These are phyloP conservation scores for Polia nebulosa DNA, from an alignment of 2,888 invertebrate species.

Conservation along the genomic window DNA sequence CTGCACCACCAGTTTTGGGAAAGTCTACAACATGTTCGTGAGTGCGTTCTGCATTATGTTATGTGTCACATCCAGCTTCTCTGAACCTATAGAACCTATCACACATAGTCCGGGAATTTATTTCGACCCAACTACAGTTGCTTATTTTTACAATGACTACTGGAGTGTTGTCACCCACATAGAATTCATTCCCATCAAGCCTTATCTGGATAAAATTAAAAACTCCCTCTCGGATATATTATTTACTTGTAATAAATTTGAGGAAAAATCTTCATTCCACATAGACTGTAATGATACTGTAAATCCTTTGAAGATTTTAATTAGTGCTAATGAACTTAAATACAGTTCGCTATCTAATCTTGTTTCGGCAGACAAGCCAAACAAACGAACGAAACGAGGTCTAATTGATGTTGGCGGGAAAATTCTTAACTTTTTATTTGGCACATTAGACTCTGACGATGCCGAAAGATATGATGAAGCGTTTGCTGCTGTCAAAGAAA, in stretches of 20 bases:
- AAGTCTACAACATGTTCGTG: conserved; percentile 23
- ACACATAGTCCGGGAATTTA: conserved; percentile 33
- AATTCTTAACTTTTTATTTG: conserved; percentile 13
- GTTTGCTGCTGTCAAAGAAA: background rate
- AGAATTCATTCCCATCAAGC: conserved; percentile 41
- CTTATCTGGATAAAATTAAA: conserved; percentile 51
- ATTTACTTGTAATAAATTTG: conserved; percentile 32
- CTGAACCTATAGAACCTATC: conserved; percentile 32
- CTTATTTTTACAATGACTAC: conserved; percentile 47
- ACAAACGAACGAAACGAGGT: conserved; percentile 34
- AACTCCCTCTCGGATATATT: conserved; percentile 30
- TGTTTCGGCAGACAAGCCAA: conserved; percentile 22
- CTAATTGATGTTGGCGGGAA: conserved; percentile 15
- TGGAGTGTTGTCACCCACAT: conserved; percentile 39
- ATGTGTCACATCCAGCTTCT: conserved; percentile 13
- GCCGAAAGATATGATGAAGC: conserved; percentile 45
- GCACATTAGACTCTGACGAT: conserved; percentile 43
- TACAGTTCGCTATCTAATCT: conserved; percentile 40
- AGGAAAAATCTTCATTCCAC: conserved; percentile 3
- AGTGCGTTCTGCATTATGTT: conserved; percentile 37
- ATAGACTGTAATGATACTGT: conserved; percentile 54
- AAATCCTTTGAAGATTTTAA: conserved; percentile 39
- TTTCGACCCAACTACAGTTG: conserved; percentile 37
- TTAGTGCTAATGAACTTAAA: conserved; percentile 35
- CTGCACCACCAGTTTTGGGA: background rate